phyloP scores from a whole-genome alignment of 2,797 vertebrate genomes.

The Argentina silus region DNA sequence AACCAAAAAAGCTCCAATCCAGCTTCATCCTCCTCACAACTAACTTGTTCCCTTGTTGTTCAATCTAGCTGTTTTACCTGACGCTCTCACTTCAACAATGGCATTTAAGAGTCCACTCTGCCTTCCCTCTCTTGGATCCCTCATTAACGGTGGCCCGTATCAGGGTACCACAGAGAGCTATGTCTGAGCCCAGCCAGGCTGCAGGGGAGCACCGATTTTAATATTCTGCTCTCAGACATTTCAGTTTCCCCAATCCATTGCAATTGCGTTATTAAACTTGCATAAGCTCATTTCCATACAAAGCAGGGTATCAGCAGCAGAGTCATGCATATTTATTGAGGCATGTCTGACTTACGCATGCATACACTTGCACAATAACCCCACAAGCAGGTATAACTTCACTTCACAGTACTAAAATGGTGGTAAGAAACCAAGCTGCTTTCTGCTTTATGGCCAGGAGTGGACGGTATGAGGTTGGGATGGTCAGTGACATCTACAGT shows the following conservation, averaged over 20 bases:
- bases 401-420: background rate
- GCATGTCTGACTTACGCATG: constrained; percentile 46
- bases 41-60: background rate
- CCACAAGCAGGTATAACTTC: background rate
- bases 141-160: background rate
- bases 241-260: constrained; percentile 34
- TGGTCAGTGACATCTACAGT: background rate
- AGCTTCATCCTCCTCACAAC: background rate
- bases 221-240: constrained; percentile 29
- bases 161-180: background rate
- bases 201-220: constrained; percentile 35
- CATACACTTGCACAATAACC: background rate
- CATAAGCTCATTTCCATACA: constrained; percentile 78
- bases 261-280: constrained; percentile 73
- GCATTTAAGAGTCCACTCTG: constrained; percentile 5
- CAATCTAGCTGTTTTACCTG: background rate
- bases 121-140: background rate
- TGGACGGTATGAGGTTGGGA: background rate
- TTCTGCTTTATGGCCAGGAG: background rate
- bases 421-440: background rate
- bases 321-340: constrained; percentile 76
- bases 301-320: constrained; percentile 68
- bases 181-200: constrained; percentile 27
- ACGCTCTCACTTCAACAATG: background rate
- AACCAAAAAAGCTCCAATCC: background rate